Base-by-base conservation (phyloP, 2,797 vertebrate genomes). In the Scyliorhinus canicula region DNA sequence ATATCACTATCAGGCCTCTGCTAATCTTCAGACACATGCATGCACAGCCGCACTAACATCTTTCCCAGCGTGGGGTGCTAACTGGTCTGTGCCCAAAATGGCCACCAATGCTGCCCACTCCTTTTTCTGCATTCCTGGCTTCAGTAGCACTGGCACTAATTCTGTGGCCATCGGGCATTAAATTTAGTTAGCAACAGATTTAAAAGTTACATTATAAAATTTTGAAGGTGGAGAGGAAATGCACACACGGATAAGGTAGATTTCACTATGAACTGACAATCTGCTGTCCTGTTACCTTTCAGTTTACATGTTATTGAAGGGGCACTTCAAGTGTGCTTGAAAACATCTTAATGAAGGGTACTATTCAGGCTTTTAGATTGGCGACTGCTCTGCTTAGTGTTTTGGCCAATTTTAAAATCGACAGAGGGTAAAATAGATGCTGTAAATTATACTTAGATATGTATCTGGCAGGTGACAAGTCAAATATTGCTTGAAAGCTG, bases 401-500 rank as follows among this genome's bases (percentile, higher is more conserved):
- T 93, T 71, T 71, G 40, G 93, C 93, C 47, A 71, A 71, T 71
- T 50, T 52, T 6, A 69, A 93, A 69, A 69, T 71, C 63, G 50
- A 71, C 67, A 50, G 65, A 93, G 40, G 63, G 44, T 93, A 31
- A 69, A 69, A 93, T 93, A 69, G 93, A 35, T 69, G 40, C 65
- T 93, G 26, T 93, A 93, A 93, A 71, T 93, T 69, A 71, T 65
- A 93, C 40, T 44, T 47, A 93, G 91, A 50, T 69, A 44, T 50
- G 44, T 31, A 47, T 71, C 65, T 69, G 93, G 71, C 93, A 93
- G 63, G 26, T 93, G 63, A 71, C 40, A 93, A 93, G 65, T 93
- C 50, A 93, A 93, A 93, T 93, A 93, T 71, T 67, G 35, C 93
- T 93, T 67, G 93, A 28, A 24, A 67, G 19, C 60, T 67, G 90